Conservation (phyloP, 2,113 vertebrate species). For the Hassar affinis region DNA sequence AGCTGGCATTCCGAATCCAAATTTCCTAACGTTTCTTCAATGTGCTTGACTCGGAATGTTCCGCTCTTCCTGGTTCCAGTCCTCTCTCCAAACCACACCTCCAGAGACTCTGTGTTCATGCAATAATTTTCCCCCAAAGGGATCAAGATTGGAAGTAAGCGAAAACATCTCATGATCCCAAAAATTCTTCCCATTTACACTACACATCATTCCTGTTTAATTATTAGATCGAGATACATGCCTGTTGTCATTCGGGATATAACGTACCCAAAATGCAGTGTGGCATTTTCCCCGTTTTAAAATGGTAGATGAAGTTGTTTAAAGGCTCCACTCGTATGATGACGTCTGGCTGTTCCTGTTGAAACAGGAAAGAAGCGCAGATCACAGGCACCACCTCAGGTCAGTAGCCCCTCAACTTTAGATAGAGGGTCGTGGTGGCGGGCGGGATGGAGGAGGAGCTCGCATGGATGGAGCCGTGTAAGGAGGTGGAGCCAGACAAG, state of each 20-base stretch:
- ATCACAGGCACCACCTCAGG: background rate
- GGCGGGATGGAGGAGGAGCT: constrained; percentile 84
- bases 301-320: background rate
- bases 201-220: background rate
- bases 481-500: constrained; percentile 65
- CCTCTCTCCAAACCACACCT: background rate
- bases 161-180: background rate
- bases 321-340: background rate
- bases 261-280: background rate
- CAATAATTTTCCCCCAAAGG: background rate
- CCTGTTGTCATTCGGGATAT: background rate
- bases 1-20: background rate
- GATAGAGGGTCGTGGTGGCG: constrained; percentile 78
- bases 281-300: no score
- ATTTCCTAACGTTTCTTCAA: background rate
- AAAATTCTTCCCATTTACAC: background rate
- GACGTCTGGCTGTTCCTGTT: background rate
- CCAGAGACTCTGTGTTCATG: background rate
- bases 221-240: background rate
- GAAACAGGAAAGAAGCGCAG: constrained; percentile 6
- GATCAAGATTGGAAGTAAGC: background rate
- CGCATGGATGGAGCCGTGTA: constrained; percentile 75
- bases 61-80: background rate
- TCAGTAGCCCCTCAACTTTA: constrained; percentile 16
- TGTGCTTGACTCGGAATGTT: background rate